Evolutionary conservation across 2,113 vertebrate genomes (phyloP).

Genomic region (Crotophaga sulcirostris): DNA sequence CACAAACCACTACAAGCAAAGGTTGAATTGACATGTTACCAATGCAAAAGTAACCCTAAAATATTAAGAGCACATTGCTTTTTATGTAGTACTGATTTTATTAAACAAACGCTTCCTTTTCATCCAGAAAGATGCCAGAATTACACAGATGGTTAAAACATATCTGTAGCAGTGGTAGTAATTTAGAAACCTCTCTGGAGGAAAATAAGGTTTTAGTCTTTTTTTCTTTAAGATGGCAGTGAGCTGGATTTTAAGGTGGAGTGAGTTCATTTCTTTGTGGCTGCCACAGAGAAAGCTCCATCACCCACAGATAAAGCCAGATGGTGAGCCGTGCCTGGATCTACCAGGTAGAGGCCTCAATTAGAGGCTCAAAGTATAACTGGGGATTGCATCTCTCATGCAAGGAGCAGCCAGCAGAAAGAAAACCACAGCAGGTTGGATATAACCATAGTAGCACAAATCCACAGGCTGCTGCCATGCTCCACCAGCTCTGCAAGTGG

Average conservation of each 20-base stretch:
- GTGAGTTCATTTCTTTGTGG: conserved; percentile 27
- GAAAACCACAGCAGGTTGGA: background rate
- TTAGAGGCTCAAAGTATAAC: background rate
- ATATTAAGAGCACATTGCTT: background rate
- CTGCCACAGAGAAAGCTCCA: conserved; percentile 29
- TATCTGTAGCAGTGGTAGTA: conserved; percentile 33
- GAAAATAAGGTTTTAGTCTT: conserved; percentile 35
- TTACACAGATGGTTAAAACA: conserved; percentile 52
- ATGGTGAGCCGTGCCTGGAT: background rate
- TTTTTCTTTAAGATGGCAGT: background rate
- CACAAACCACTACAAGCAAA: background rate
- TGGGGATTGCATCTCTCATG: background rate
- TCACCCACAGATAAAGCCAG: conserved; percentile 52
- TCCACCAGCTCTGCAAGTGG: background rate
- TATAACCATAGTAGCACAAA: background rate
- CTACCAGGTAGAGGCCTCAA: conserved; percentile 12
- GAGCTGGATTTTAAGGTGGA: conserved; percentile 59
- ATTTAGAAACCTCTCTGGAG: conserved; percentile 42
- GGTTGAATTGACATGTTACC: background rate
- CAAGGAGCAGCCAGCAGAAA: background rate
- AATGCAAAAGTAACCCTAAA: background rate
- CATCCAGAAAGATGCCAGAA: conserved; percentile 1
- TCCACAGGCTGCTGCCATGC: fast-evolving
- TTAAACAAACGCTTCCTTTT: background rate
- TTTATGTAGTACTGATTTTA: background rate